Conservation (phyloP, 2,888 invertebrate genomes). For the Baccha elongata region DNA sequence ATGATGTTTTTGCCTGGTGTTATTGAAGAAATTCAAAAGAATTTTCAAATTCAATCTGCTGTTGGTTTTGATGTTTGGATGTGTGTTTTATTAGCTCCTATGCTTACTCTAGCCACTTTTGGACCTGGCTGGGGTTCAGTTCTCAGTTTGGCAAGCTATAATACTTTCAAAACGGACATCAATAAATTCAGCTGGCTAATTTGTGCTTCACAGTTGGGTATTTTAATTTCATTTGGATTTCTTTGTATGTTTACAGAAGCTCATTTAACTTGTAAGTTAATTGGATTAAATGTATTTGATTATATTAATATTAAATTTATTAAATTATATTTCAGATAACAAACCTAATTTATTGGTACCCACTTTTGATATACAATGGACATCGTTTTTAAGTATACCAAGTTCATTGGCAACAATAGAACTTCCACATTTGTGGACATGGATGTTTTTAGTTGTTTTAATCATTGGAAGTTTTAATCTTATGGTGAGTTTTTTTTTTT, state of each 20-base stretch:
- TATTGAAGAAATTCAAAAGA: neutral
- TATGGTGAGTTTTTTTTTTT: slow-evolving; percentile 38
- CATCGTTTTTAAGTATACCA: slow-evolving; percentile 34
- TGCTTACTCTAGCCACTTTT: slow-evolving; percentile 28
- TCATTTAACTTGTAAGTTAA: slow-evolving; percentile 82
- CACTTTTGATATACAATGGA: slow-evolving; percentile 23
- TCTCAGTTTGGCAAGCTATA: slow-evolving; percentile 66
- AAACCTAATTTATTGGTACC: neutral
- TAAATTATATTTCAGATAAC: slow-evolving; percentile 3
- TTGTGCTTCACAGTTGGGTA: slow-evolving; percentile 76
- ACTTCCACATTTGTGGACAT: slow-evolving; percentile 52
- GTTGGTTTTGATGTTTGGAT: neutral
- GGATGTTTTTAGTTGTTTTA: slow-evolving; percentile 31
- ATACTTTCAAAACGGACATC: slow-evolving; percentile 87
- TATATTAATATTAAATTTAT: neutral
- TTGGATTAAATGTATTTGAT: neutral
- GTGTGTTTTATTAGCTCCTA: slow-evolving; percentile 32
- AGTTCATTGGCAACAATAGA: slow-evolving; percentile 18
- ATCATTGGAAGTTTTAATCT: slow-evolving; percentile 47
- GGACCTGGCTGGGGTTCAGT: slow-evolving; percentile 66
- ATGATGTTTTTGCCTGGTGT: slow-evolving; percentile 40
- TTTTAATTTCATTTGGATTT: slow-evolving; percentile 83
- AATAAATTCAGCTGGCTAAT: slow-evolving; percentile 81
- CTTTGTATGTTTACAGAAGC: slow-evolving; percentile 87
- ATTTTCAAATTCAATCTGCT: neutral